Evolutionary conservation across 37 sponge, comb jelly and placozoan species (phyloP), one percentile per base, ranked within the genome.

Genomic region (Lycopodina hypogea): DNA sequence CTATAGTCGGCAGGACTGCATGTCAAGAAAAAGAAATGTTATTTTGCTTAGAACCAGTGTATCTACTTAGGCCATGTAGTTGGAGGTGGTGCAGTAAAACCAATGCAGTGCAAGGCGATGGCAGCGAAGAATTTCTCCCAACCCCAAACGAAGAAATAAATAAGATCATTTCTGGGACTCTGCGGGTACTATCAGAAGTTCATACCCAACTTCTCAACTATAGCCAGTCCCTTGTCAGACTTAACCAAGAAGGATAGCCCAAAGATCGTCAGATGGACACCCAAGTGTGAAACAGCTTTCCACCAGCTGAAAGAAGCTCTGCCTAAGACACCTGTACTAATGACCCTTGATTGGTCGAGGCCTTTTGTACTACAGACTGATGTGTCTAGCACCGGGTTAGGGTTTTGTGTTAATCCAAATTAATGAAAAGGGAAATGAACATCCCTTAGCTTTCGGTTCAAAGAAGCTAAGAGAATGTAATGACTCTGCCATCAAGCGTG

Each of bases 151-250:
- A 87, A 83, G 89, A 87, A 65, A 35, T 57, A 88, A 38, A 65
- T 83, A 3, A 36, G 92, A 23, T 79, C 84, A 36, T 91, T 91
- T 38, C 78, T 87, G 32, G 89, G 92, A 0, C 56, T 91, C 23
- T 74, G 74, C 0, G 88, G 89, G 9, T 91, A 91, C 50, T 87
- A 91, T 45, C 60, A 80, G 56, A 62, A 65, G 52, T 87, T 87
- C 38, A 87, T 87, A n/a, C 82, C 87, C 4, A 32, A 76, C 18
- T 90, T 75, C 41, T 68, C 84, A 22, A 48, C 68, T 1, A 41
- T 79, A 37, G 84, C 75, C 12, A 68, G 71, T 1, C 75, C 73
- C 1, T 33, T 89, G 68, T 71, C 89, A 32, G 80, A 89, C 39
- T 48, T 89, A 22, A 83, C 84, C 18, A 78, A 55, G 77, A 90